A percentile compares a stretch with the other conserved stretches of the same genome.
These are phyloP conservation scores for Hirtodrosophila confusa DNA, from an alignment of 2,888 invertebrate species.

Conservation along the genomic window DNA sequence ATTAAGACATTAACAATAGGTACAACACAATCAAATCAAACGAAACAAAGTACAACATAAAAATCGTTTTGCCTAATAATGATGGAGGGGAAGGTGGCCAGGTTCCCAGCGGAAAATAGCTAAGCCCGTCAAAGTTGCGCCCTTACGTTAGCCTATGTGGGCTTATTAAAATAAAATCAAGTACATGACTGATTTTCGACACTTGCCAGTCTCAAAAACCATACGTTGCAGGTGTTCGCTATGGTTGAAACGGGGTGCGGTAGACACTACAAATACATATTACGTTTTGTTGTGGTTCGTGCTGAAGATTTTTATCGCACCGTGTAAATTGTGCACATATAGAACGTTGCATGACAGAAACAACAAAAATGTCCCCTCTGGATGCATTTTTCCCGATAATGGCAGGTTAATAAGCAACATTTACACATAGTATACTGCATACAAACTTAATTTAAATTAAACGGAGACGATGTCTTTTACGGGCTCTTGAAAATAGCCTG, in stretches of 20 bases:
- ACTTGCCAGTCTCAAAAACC: slow-evolving; percentile 12
- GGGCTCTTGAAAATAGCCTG: too few species aligned
- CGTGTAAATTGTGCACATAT: slow-evolving; percentile 61
- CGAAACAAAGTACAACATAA: slow-evolving; percentile 33
- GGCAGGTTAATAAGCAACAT: slow-evolving; percentile 63
- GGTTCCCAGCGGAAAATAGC: slow-evolving; percentile 45
- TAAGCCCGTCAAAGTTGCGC: slow-evolving; percentile 37
- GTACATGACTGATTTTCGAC: slow-evolving; percentile 53
- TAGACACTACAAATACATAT: slow-evolving; percentile 53
- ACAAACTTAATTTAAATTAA: too few species aligned
- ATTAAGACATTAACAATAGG: slow-evolving; percentile 58
- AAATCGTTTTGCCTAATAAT: slow-evolving; percentile 51
- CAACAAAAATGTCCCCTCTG: slow-evolving; percentile 14
- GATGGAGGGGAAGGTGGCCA: slow-evolving; percentile 10
- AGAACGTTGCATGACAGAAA: slow-evolving; percentile 36
- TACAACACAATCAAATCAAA: slow-evolving; percentile 29
- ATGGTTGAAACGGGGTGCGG: background rate
- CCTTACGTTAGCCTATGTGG: slow-evolving; percentile 23
- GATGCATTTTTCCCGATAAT: slow-evolving; percentile 61
- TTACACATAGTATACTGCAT: too few species aligned
- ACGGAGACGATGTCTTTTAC: too few species aligned
- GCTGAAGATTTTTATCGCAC: slow-evolving; percentile 66
- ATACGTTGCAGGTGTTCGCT: slow-evolving; percentile 17
- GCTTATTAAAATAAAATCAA: slow-evolving; percentile 74
- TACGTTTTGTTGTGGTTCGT: slow-evolving; percentile 66